Conservation (phyloP, 2,888 invertebrate genomes). For the Lamproptera curius region DNA sequence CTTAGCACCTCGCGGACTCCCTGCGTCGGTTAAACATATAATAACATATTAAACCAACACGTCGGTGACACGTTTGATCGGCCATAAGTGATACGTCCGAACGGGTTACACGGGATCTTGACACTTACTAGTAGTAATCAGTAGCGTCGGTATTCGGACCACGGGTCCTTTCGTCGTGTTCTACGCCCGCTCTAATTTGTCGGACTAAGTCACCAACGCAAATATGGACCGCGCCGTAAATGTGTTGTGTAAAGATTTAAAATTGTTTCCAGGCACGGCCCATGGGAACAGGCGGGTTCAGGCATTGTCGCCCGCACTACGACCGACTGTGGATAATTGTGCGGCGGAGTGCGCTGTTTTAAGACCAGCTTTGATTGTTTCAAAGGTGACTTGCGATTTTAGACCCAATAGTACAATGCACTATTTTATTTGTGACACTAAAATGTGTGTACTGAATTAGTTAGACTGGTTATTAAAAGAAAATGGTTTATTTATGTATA, state of each 20-base stretch:
- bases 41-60: conserved; percentile 64
- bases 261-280: conserved; percentile 63
- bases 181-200: conserved; percentile 66
- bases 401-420: too few relatives aligned
- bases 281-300: conserved; percentile 53
- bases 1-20: conserved; percentile 53
- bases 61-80: conserved; percentile 55
- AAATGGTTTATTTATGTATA: too few relatives aligned
- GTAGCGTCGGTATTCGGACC: conserved; percentile 21
- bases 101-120: conserved; percentile 27
- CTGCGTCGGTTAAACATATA: conserved; percentile 48
- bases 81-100: conserved; percentile 25
- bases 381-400: too few relatives aligned
- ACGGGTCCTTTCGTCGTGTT: conserved; percentile 51
- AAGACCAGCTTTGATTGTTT: too few relatives aligned
- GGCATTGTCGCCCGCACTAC: conserved; percentile 14
- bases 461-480: too few relatives aligned
- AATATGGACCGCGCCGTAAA: conserved; percentile 67
- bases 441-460: too few relatives aligned
- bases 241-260: conserved; percentile 71
- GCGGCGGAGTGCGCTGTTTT: conserved; percentile 7
- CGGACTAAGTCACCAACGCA: conserved; percentile 70
- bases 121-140: too few relatives aligned
- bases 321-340: neutral
- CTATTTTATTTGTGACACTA: too few relatives aligned